Conservation (phyloP, 1,140 invertebrate species). For the Rhizoglyphus robini region DNA sequence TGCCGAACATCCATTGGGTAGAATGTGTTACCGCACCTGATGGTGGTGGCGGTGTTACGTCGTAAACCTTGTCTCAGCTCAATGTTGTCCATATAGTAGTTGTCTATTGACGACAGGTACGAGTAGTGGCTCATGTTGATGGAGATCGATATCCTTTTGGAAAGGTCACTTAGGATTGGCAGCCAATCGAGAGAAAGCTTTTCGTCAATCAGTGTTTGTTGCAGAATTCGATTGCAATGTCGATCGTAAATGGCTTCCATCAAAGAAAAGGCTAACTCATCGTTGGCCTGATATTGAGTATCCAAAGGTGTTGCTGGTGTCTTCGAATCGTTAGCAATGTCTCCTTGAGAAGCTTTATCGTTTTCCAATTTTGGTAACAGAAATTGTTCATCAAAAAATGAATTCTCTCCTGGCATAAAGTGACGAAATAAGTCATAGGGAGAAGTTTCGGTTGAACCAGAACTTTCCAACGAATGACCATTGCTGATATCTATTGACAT, state of each 20-base stretch:
- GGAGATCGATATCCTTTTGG: not conserved
- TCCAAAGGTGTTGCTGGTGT: too few relatives aligned
- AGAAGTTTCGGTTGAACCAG: not conserved
- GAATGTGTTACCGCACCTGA: not conserved
- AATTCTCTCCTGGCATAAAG: not conserved
- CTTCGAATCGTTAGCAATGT: too few relatives aligned
- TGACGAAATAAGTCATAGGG: not conserved
- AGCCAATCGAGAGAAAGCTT: not conserved
- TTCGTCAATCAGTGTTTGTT: not conserved
- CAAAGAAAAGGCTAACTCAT: not conserved
- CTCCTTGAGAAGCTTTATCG: not conserved
- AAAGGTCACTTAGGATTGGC: not conserved
- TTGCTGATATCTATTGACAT: not conserved
- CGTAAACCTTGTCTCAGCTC: not conserved
- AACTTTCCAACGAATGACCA: not conserved
- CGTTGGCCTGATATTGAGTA: not conserved
- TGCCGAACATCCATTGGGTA: conserved; percentile 57
- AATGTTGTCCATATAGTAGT: not conserved
- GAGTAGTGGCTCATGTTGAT: not conserved
- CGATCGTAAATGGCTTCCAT: not conserved
- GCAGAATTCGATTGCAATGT: not conserved
- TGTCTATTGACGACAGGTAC: not conserved
- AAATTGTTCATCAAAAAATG: not conserved
- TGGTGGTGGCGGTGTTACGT: not conserved
- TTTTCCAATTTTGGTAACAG: not conserved